Base-by-base conservation (phyloP, 2,797 vertebrate genomes). In the Lutjanus campechanus region DNA sequence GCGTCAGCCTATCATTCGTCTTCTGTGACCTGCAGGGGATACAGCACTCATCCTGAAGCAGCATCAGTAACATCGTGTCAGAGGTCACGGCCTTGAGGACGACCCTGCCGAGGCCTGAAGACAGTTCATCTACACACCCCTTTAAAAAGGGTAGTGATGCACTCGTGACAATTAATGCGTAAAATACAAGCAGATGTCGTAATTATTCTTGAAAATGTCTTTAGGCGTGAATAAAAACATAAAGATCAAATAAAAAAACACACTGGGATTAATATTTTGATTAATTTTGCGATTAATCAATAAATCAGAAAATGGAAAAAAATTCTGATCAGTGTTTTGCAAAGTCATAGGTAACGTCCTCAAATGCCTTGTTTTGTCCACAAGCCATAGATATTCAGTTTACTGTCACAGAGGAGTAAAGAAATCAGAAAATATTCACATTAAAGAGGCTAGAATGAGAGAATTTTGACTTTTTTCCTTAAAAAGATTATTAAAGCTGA, bases 1-100 rank as follows among this genome's bases (percentile, higher is more conserved):
- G 46, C 43, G 11, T 74, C 22, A 41, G 61, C 55, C 56, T n/a
- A 16, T 81, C 74, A 79, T 91, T 88, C 59, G 40, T 90, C 83
- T 84, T 82, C 60, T 75, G 69, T 56, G 82, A 75, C 67, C 67
- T 82, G 49, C 46, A 63, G 77, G 73, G 71, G 15, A 62, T 68
- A 53, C 17, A 79, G 69, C 74, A 12, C 71, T 88, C 54, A 41
- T 83, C 55, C 64, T 55, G 47, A 76, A 29, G 55, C 15, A 20
- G 79, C 70, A 55, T 78, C 82, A 81, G 65, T 77, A 74, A 72
- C 66, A 59, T 25, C 0, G 11, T 82, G 88, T 88, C 69, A 79
- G 61, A 79, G 81, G 81, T 90, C 78, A 79, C 54, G 66, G 44
- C 77, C 76, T 72, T 19, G 51, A 70, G 63, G 69, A 79, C 8